Evolutionary conservation across 1,140 invertebrate species (phyloP), one percentile per base, ranked within the genome.

Genomic region (Potamilus streckersoni): DNA sequence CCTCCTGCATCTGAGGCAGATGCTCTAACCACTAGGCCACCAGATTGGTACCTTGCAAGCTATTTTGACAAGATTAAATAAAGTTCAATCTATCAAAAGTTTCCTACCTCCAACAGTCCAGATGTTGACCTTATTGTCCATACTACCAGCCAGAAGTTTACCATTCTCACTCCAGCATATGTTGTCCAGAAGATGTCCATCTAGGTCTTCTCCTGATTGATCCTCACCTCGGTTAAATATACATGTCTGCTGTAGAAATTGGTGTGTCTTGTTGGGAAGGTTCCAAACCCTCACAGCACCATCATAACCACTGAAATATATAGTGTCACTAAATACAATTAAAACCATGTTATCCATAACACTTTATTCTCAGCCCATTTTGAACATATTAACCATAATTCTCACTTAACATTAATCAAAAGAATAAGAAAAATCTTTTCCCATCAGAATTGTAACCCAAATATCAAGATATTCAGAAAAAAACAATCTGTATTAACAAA

Each of bases 261-360:
- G 85, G 56, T 90, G 86, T 19, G 84, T 87, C 60, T 87, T 88
- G 73, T 88, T 88, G 23, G 87, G 88, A 62, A 89, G 87, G 82
- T 80, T 90, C 93, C 93, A 93, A 11, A 93, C 84, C n/a, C 93
- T 83, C 0, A 93, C 91, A n/a, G 92, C 93, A n/a, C 93, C 92
- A 89, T 94, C 93, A 83, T 91, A 92, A 4, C 92, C 93, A 86
- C 92, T 92, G 79, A 19, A 72, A 77, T 69, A 82, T 66, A 58
- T 38, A 38, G 38, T 6, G 38, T 38, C 38, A 38, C 4, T 38
- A 8, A 38, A 38, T 8, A 38, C 38, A 38, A 38, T 38, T 0
- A 38, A 38, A 38, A 38, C 38, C 38, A 4, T 38, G 38, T 38
- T 38, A 38, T 38, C 38, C 38, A 4, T 38, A 8, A 6, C 38